phyloP scores from a whole-genome alignment of 2,797 vertebrate species.

The Ambastaia sidthimunki region DNA sequence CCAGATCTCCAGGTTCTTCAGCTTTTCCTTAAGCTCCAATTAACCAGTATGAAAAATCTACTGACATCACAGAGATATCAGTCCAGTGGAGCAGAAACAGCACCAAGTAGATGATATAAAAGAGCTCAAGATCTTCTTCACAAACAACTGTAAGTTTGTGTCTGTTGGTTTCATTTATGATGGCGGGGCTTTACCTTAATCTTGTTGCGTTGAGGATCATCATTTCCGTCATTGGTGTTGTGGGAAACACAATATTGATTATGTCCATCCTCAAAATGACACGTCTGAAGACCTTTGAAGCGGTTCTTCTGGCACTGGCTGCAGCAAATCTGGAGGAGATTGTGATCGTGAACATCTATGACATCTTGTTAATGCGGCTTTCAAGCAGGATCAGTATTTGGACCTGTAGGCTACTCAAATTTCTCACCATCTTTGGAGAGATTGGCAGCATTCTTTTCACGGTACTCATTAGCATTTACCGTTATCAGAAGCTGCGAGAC shows the following conservation, averaged over 20 bases:
- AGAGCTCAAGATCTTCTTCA: constrained; percentile 3
- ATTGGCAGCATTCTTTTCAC: constrained; percentile 76
- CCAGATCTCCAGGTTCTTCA: constrained; percentile 69
- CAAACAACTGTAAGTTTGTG: not conserved
- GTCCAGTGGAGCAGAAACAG: constrained; percentile 61
- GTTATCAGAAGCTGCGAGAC: constrained; percentile 78
- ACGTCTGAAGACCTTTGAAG: constrained; percentile 73
- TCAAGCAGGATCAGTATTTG: not conserved
- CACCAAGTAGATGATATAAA: constrained; percentile 15
- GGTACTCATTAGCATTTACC: constrained; percentile 75
- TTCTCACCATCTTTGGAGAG: constrained; percentile 69
- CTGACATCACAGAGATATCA: constrained; percentile 58
- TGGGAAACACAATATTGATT: constrained; percentile 73
- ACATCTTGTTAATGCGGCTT: not conserved
- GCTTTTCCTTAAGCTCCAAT: constrained; percentile 66
- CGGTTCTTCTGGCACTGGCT: constrained; percentile 75
- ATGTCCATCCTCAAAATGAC: constrained; percentile 60
- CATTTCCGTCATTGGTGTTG: constrained; percentile 68
- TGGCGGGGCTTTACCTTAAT: constrained; percentile 43
- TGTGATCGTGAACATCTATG: constrained; percentile 69
- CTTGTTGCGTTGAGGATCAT: constrained; percentile 65
- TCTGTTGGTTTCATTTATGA: constrained; percentile 27
- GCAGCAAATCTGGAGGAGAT: constrained; percentile 74
- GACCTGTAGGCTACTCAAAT: constrained; percentile 68
- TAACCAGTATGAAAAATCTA: constrained; percentile 60